These are phyloP conservation scores for Drosophila murphyi DNA, from an alignment of 1,140 invertebrate species.

Conservation along the genomic window DNA sequence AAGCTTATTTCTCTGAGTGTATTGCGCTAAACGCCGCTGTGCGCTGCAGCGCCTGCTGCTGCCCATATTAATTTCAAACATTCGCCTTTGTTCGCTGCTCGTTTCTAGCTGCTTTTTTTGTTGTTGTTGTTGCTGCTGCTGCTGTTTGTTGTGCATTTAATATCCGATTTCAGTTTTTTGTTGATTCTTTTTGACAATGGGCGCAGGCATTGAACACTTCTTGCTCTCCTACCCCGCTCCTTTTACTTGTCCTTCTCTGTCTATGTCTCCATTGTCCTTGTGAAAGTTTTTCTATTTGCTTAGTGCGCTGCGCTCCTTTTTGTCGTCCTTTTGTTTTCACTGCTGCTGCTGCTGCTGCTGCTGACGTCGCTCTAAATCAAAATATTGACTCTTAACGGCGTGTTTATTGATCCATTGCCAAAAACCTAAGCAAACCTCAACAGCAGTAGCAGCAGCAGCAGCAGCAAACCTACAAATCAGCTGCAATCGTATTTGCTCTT, in stretches of 20 bases:
- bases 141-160: conserved; percentile 70
- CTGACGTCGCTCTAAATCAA: conserved; percentile 58
- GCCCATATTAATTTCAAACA: conserved; percentile 47
- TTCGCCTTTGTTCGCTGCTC: conserved; percentile 46
- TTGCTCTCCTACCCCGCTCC: not conserved
- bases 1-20: conserved; percentile 26
- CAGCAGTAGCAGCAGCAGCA: too few relatives aligned
- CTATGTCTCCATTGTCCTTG: conserved; percentile 35
- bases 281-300: conserved; percentile 70
- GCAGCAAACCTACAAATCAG: not conserved
- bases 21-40: not conserved
- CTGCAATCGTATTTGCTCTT: not conserved
- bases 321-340: conserved; percentile 57
- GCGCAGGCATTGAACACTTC: conserved; percentile 56
- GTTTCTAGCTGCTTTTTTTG: conserved; percentile 30
- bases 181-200: conserved; percentile 61
- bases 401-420: conserved; percentile 59
- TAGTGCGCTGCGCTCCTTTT: conserved; percentile 55
- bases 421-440: not conserved
- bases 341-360: not conserved
- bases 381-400: conserved; percentile 77
- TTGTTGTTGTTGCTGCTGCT: conserved; percentile 37
- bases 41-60: conserved; percentile 19
- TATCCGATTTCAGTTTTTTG: conserved; percentile 79
- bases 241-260: conserved; percentile 1